Evolutionary conservation across 2,113 vertebrate genomes (phyloP).

Genomic region (Prietella phreatophila): DNA sequence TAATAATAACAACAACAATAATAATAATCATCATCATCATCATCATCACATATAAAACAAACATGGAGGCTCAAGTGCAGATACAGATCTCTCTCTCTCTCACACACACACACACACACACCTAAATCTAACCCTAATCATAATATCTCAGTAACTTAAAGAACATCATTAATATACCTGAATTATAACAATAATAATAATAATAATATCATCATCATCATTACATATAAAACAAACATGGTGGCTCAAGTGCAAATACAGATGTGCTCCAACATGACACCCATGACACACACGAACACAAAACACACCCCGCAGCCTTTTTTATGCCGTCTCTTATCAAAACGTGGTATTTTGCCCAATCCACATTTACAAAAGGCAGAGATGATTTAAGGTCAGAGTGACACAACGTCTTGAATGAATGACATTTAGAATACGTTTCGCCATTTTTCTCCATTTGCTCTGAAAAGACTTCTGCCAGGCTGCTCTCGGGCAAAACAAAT

Average conservation of each 20-base stretch:
- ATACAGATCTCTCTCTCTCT: background rate
- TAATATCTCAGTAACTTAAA: background rate
- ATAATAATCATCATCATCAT: no score
- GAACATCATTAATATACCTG: background rate
- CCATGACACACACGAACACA: slow-evolving; percentile 24
- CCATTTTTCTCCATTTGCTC: slow-evolving; percentile 70
- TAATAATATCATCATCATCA: background rate
- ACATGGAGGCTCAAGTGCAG: background rate
- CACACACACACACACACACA: no score
- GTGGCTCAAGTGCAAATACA: slow-evolving; percentile 9
- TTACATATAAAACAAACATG: slow-evolving; percentile 1
- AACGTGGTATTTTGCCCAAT: slow-evolving; percentile 73
- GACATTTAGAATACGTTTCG: slow-evolving; percentile 78
- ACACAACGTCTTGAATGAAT: slow-evolving; percentile 74
- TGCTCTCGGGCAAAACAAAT: slow-evolving; percentile 57
- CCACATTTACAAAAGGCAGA: slow-evolving; percentile 69
- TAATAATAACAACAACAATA: no score
- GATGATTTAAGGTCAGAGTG: slow-evolving; percentile 75
- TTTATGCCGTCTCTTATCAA: slow-evolving; percentile 64
- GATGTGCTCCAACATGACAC: slow-evolving; percentile 16
- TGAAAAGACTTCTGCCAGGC: slow-evolving; percentile 61
- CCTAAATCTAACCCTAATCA: background rate
- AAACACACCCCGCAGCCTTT: slow-evolving; percentile 42
- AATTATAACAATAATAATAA: no score
- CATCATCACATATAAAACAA: background rate